Base-by-base conservation (phyloP, 2,113 vertebrate genomes). In the Chamaea fasciata region DNA sequence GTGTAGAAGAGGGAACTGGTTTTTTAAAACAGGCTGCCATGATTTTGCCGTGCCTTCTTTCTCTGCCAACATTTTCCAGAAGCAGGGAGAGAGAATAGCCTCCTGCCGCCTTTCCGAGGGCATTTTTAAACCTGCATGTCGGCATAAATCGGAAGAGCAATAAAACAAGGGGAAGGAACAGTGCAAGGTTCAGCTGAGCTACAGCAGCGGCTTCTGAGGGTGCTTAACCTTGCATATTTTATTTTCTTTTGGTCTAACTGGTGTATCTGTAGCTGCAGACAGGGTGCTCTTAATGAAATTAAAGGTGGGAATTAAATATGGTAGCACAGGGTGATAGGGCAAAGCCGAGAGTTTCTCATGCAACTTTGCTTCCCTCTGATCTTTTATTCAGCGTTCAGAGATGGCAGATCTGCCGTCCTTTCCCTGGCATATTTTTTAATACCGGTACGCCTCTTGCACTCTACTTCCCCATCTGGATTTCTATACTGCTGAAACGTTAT, bases 11-110 rank as follows among this genome's bases (percentile, higher is more conserved):
- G 53, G 17, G 59, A 76, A 9, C 26, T 15, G 39, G 35, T 33
- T 30, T 21, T 79, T 64, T 64, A 11, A 68, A 94, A 33, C 16
- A 42, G 47, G 12, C 33, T 82, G 6, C 65, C 17, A 1, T 8
- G 1, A 27, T 83, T 44, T 37, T 4, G 3, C 50, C 0, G 0
- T 27, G 63, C 37, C 9, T 31, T 22, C 13, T 0, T 68, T 56
- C 59, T 23, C 46, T 52, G 46, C 31, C 44, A 4, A 13, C 52
- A 28, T 21, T 50, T 24, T 47, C 15, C 21, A 33, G 77, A 50
- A 68, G 22, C 24, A 67, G n/a, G 41, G 82, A 79, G n/a, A 16
- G 60, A 56, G 62, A 65, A 42, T 28, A 23, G 55, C 35, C 35
- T 89, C 64, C 49, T 42, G 37, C 68, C 71, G 13, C 70, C 39